Evolutionary conservation across 1,140 invertebrate genomes (phyloP), one percentile per base, ranked within the genome.

Genomic region (Drosophila carrolli): DNA sequence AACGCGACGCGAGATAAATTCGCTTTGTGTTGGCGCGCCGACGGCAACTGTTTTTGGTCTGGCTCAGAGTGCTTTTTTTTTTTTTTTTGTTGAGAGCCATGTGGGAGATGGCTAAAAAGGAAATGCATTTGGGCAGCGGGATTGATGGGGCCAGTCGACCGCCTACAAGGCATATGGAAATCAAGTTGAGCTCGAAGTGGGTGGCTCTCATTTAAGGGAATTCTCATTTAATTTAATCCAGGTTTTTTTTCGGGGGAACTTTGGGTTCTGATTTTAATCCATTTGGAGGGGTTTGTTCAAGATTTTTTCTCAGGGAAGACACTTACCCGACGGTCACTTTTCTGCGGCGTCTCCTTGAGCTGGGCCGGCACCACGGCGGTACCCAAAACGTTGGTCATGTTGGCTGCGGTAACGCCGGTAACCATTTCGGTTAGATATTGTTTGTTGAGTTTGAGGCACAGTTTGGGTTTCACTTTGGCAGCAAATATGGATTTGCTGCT

Each of bases 251-350:
- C 10, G 7, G 62, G 29, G 50, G 5, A 5, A 5, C 9, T 10
- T 37, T 8, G 5, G 29, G 27, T 54, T 46, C 43, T 47, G 16
- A 9, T 50, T 27, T 27, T 54, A 16, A 58, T 53, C 48, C 63
- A 23, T 48, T n/a, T 43, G 10, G 37, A n/a, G 8, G 7, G n/a
- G 11, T 8, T n/a, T 27, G 27, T 35, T 9, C 3, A 1, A 2
- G 44, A 61, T 59, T 37, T 44, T 47, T 29, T 13, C n/a, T 14
- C 16, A 3, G 23, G 14, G 44, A 19, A n/a, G 53, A 78, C 54
- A 91, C 91, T 90, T 91, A 92, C 91, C 91, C 91, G 90, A 84
- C 91, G 91, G 89, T 92, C 91, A 65, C 91, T 92, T 62, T 92
- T 92, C 8, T 91, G 66, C 32, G 90, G 81, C 13, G 91, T 77